Evolutionary conservation across 2,113 vertebrate species (phyloP).

Genomic region (Strix aluco): DNA sequence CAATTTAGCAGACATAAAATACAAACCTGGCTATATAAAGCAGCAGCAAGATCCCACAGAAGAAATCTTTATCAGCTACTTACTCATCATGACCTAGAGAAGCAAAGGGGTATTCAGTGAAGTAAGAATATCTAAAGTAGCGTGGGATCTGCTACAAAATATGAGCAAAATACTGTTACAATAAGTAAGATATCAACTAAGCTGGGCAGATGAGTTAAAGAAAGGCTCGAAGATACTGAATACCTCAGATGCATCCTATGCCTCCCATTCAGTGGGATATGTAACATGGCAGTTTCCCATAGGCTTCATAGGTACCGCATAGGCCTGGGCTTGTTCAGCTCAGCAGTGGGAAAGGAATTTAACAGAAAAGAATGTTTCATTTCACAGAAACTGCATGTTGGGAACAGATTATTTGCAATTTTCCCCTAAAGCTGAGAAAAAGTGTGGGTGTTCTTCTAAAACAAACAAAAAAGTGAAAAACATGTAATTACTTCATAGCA

Average conservation of each 20-base stretch:
- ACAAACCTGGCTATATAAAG: not conserved
- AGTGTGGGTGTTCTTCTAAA: constrained; percentile 26
- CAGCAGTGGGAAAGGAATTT: not conserved
- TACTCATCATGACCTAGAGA: not conserved
- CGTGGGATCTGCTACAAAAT: not conserved
- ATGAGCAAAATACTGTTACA: not conserved
- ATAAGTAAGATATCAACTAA: not conserved
- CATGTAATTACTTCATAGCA: constrained; percentile 57
- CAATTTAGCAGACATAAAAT: not conserved
- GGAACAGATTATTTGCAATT: not conserved
- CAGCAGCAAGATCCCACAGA: not conserved
- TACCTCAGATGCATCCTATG: not conserved
- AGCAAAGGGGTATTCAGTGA: not conserved
- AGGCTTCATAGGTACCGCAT: not conserved
- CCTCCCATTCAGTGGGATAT: not conserved
- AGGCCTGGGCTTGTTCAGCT: not conserved
- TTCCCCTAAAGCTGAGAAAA: not conserved
- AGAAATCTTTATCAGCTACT: not conserved
- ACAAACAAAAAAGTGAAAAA: constrained; percentile 2
- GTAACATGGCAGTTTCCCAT: not conserved
- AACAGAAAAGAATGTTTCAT: not conserved
- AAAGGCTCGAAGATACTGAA: not conserved
- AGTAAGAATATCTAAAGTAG: not conserved
- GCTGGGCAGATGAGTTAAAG: not conserved
- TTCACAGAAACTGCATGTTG: not conserved